These are phyloP conservation scores for Chiridota heheva DNA, from an alignment of 35 echinoderm and acorn worm genomes.

Conservation along the genomic window DNA sequence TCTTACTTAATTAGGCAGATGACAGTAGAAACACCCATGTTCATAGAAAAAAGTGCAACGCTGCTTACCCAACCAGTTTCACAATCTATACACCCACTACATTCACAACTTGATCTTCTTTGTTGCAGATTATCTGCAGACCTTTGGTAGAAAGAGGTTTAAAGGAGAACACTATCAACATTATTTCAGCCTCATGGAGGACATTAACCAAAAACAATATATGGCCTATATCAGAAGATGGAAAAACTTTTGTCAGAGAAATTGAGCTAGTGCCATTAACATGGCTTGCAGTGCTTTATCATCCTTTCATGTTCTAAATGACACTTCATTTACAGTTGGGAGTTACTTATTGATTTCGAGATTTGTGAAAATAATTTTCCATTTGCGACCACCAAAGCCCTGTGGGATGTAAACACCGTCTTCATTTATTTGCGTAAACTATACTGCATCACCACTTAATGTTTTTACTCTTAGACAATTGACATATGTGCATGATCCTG, in stretches of 20 bases:
- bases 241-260: slow-evolving; percentile 37
- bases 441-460: not conserved
- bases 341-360: slow-evolving; percentile 11
- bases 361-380: slow-evolving; percentile 41
- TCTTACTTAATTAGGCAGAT: not conserved
- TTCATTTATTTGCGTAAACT: not conserved
- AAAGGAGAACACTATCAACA: not conserved
- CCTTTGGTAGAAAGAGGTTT: slow-evolving; percentile 15
- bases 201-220: slow-evolving; percentile 33
- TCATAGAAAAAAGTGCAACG: not conserved
- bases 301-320: not conserved
- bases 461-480: not conserved
- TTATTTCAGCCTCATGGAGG: slow-evolving; percentile 27
- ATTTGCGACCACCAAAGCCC: slow-evolving; percentile 5
- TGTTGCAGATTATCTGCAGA: slow-evolving; percentile 31
- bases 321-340: slow-evolving; percentile 15
- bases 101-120: slow-evolving; percentile 27
- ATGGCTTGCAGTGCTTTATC: slow-evolving; percentile 37
- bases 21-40: slow-evolving; percentile 15
- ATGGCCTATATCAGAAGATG: slow-evolving; percentile 17
- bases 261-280: slow-evolving; percentile 34
- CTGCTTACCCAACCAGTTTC: slow-evolving; percentile 29
- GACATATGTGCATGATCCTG: slow-evolving; percentile 4
- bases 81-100: slow-evolving; percentile 13
- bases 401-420: not conserved